Conservation (phyloP, 2,113 vertebrate genomes). For the Phalacrocorax brasilianus region DNA sequence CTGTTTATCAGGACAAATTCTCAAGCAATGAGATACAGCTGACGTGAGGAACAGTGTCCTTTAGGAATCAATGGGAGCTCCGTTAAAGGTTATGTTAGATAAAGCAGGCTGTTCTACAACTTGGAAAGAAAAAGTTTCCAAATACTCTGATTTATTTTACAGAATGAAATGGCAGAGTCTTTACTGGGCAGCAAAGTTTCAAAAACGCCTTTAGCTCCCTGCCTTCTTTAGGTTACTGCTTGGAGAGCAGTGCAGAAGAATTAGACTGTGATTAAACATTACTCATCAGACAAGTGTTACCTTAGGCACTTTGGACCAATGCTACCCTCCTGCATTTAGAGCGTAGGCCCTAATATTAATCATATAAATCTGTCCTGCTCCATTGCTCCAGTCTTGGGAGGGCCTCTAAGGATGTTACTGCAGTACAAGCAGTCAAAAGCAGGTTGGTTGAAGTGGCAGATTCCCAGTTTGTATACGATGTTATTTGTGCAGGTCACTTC, state of each 20-base stretch:
- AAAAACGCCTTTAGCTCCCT: neutral
- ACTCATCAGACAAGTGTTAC: neutral
- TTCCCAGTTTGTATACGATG: neutral
- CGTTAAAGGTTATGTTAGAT: neutral
- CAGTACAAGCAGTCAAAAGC: neutral
- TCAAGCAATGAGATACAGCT: constrained; percentile 27
- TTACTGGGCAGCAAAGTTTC: neutral
- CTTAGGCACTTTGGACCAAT: neutral
- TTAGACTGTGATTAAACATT: neutral
- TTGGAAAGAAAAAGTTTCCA: neutral
- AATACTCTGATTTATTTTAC: neutral
- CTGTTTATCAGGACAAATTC: constrained; percentile 53
- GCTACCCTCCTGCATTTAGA: neutral
- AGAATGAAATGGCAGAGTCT: neutral
- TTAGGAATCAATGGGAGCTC: neutral
- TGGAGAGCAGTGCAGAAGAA: neutral
- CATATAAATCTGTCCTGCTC: neutral
- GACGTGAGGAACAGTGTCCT: constrained; percentile 5
- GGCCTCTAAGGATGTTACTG: neutral
- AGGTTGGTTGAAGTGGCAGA: neutral
- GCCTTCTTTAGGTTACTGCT: neutral
- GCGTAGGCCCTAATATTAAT: neutral
- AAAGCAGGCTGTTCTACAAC: neutral
- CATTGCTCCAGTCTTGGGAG: neutral
- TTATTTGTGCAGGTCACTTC: neutral